Evolutionary conservation across 2,888 invertebrate genomes (phyloP), one percentile per base, ranked within the genome.

Genomic region (Laothoe populi): DNA sequence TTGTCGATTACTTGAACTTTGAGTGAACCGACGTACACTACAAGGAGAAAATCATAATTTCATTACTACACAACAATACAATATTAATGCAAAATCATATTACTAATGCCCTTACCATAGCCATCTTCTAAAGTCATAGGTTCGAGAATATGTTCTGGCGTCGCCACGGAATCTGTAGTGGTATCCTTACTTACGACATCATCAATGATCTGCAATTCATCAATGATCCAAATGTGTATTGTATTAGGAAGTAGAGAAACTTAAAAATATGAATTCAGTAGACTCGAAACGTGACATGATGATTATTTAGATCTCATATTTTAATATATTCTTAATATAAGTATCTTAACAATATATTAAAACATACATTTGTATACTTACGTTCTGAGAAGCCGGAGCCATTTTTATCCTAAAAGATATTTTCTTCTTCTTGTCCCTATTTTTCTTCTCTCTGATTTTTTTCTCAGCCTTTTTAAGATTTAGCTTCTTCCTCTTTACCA

Each of bases 1-100:
- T 94, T 96, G 60, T 96, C 95, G 58, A 96, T 94, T 68, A 96
- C 94, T 86, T 95, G 94, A 0, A 96, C 95, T 78, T 94, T 94
- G 16, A 94, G 71, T 0, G 94, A 93, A 8, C 94, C 94, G 61
- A 95, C 94, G 63, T 88, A 93, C n/a, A 94, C 93, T 91, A 85
- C 45, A 84, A 87, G 63, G 45, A 10, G 26, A 21, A 57, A 44
- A 59, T 58, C 31, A 45, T 23, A 23, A 26, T 35, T 35, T 42
- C 24, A 4, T 45, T 5, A 24, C 26, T 8, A 24, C 19, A 60
- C 13, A 42, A 60, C 16, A 49, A 23, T 23, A 46, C 19, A 38
- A 31, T 57, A 31, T 31, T 44, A 13, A 10, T 23, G 35, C 31
- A 35, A 19, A 59, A 40, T 26, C 42, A 31, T n/a, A 11, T 31